phyloP scores from a whole-genome alignment of 2,888 invertebrate species.

The Nebria brevicollis region DNA sequence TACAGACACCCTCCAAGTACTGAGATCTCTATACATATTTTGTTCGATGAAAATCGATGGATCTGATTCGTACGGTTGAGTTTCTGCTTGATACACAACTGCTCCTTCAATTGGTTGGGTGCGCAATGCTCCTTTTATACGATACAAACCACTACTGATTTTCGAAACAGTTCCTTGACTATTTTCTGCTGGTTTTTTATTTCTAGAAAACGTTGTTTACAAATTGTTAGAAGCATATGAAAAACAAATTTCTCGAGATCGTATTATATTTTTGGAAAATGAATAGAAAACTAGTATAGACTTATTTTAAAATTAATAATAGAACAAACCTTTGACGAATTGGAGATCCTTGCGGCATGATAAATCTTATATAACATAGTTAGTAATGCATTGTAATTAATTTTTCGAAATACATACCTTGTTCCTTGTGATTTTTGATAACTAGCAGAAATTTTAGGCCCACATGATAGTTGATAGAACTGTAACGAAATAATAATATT shows the following conservation, averaged over 20 bases:
- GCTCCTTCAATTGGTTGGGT: constrained; percentile 65
- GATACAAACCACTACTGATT: constrained; percentile 69
- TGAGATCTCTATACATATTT: constrained; percentile 68
- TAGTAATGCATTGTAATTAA: constrained; percentile 10
- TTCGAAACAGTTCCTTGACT: constrained; percentile 62
- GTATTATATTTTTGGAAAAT: too few relatives aligned
- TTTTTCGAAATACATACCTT: constrained; percentile 16
- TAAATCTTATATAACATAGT: constrained; percentile 29
- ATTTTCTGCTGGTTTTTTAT: constrained; percentile 49
- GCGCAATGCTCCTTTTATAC: constrained; percentile 71
- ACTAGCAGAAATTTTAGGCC: constrained; percentile 69
- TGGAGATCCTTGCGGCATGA: constrained; percentile 41
- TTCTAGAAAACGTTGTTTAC: constrained; percentile 18
- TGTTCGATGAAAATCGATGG: constrained; percentile 56
- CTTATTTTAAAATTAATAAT: neutral
- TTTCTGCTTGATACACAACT: constrained; percentile 55
- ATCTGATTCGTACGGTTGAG: constrained; percentile 56
- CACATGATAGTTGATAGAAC: constrained; percentile 79
- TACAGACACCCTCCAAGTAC: constrained; percentile 74
- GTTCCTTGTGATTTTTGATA: constrained; percentile 56
- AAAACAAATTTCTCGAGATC: too few relatives aligned
- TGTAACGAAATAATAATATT: constrained; percentile 60
- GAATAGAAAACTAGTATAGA: too few relatives aligned
- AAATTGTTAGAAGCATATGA: too few relatives aligned
- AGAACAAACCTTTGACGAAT: constrained; percentile 25